Base-by-base conservation (phyloP, 1,140 invertebrate genomes). In the Mesaphorura yosii region DNA sequence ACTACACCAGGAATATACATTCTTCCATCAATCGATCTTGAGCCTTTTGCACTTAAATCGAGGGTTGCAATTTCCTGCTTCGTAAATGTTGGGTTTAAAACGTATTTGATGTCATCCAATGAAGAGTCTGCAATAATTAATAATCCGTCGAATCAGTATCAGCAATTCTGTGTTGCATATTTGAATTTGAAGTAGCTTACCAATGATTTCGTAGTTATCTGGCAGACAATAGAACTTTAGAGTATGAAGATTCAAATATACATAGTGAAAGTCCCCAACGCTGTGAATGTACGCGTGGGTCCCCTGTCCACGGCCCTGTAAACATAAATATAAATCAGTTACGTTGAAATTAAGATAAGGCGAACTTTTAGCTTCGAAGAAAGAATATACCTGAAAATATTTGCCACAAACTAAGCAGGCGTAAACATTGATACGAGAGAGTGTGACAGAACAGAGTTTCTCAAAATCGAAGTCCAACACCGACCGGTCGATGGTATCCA, bases 391-490 rank as follows among this genome's bases (percentile, higher is more conserved):
- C 76, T 86, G 96, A 67, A 98, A 99, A 70, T 99, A 99, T 74
- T 98, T 98, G 20, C 96, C 96, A 72, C 96, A 99, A 2, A 99
- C 92, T 28, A 99, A 75, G 69, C 96, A 99, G n/a, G 94, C 95
- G 72, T 99, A 99, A 22, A 98, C 94, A 77, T 99, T 99, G 48
- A 98, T 94, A 66, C 96, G 83, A 0, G 93, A 97, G 38, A 99
- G 70, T 2, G 94, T 97, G 20, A 99, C 84, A 1, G 93, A 98
- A 69, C 96, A 99, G 3, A 99, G 72, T 70, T 99, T 99, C 70
- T 99, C 96, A 78, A 99, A 99, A 75, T 99, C 96, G 78, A 99
- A 99, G 73, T 99, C 96, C 45, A 99, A 72, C 59, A 97, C 82
- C 67, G 93, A 89, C 45, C 92, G 77, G 70, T 97, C 95, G 40